Evolutionary conservation across 2,113 vertebrate species (phyloP).

Genomic region (Chrysemys picta): DNA sequence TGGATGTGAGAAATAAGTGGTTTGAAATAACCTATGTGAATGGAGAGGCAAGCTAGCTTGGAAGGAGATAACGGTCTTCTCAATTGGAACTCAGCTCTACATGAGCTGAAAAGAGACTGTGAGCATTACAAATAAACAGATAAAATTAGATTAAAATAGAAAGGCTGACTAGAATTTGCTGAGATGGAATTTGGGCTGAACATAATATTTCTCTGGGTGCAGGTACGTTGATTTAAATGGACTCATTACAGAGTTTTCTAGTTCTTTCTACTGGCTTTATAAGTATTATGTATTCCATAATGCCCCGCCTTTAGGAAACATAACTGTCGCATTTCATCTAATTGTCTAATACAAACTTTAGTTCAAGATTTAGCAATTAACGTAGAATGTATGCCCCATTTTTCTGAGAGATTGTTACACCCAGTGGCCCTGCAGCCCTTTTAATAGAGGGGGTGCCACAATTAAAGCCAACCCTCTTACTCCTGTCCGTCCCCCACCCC

Average conservation of each 20-base stretch:
- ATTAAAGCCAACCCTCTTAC: no score
- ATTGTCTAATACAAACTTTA: slow-evolving; percentile 65
- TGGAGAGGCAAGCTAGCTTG: not conserved
- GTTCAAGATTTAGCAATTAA: slow-evolving; percentile 45
- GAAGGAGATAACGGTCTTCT: not conserved
- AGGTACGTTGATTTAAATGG: not conserved
- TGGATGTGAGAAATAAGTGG: not conserved
- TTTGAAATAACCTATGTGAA: not conserved
- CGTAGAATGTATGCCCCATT: slow-evolving; percentile 13
- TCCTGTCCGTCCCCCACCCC: no score
- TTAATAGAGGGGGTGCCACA: no score
- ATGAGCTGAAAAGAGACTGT: not conserved
- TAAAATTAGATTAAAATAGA: not conserved
- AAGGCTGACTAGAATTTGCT: not conserved
- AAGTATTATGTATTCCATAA: slow-evolving; percentile 54
- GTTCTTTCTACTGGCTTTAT: slow-evolving; percentile 36
- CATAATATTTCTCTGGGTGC: not conserved
- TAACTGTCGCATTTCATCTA: slow-evolving; percentile 40
- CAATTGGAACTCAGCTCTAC: not conserved
- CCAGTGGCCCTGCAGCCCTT: not conserved
- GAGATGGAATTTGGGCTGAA: not conserved
- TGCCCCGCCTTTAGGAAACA: slow-evolving; percentile 58
- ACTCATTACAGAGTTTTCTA: slow-evolving; percentile 22
- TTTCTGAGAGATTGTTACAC: slow-evolving; percentile 18
- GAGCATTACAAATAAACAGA: not conserved